phyloP scores from a whole-genome alignment of 1,140 invertebrate species.

The Bombus ignitus region DNA sequence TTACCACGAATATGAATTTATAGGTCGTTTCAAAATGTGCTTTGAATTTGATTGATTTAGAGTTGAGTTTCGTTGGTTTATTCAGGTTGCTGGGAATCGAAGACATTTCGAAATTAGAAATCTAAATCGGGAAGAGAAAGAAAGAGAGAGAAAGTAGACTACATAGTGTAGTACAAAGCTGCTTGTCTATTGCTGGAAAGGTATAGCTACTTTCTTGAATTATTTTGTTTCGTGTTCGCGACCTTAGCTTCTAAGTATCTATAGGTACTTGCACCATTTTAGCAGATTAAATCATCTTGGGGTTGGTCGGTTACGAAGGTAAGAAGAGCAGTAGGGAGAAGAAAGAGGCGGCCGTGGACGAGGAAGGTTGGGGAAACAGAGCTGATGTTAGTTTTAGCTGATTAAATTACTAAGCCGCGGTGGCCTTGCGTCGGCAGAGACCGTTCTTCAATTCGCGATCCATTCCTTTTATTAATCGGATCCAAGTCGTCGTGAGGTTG shows the following conservation, averaged over 20 bases:
- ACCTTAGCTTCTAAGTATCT: constrained; percentile 71
- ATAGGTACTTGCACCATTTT: constrained; percentile 77
- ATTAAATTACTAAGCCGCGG: constrained; percentile 82
- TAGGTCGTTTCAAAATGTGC: too few relatives aligned
- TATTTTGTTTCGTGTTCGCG: constrained; percentile 75
- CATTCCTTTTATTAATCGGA: constrained; percentile 81
- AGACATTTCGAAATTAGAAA: too few relatives aligned
- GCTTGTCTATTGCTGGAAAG: constrained; percentile 13
- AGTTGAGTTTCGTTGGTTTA: too few relatives aligned
- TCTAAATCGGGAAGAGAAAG: too few relatives aligned
- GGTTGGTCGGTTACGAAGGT: constrained; percentile 73
- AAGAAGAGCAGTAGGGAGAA: constrained; percentile 68
- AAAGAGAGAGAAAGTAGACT: too few relatives aligned
- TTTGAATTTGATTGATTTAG: too few relatives aligned
- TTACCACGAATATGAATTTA: too few relatives aligned
- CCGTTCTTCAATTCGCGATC: constrained; percentile 78
- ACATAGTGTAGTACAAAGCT: not conserved
- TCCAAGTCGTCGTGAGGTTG: constrained; percentile 61
- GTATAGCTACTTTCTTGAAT: constrained; percentile 71
- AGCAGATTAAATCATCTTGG: constrained; percentile 82
- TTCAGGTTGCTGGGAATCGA: too few relatives aligned
- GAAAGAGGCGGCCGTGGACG: constrained; percentile 66
- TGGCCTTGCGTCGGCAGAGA: constrained; percentile 77
- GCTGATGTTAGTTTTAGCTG: constrained; percentile 83
- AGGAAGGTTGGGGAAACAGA: constrained; percentile 69